These are phyloP conservation scores for Megaceryle torquata DNA, from an alignment of 2,113 vertebrate species.

Conservation along the genomic window DNA sequence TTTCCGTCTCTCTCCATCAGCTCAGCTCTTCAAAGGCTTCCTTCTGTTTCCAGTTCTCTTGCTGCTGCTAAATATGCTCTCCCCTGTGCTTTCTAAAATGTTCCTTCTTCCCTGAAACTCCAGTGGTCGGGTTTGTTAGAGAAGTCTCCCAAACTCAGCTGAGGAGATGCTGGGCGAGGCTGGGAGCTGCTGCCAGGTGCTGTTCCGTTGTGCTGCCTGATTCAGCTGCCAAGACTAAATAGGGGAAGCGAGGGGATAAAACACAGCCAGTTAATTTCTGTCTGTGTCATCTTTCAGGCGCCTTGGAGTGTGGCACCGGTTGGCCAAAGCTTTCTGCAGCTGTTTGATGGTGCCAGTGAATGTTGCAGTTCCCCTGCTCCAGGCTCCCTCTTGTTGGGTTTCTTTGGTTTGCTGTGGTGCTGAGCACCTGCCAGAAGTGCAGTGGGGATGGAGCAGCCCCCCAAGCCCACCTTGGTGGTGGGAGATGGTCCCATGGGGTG, in stretches of 20 bases:
- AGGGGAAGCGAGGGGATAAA: neutral
- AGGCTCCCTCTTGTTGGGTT: neutral
- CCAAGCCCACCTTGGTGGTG: rapidly evolving
- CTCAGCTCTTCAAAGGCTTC: constrained; percentile 40
- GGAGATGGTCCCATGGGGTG: rapidly evolving
- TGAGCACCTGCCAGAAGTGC: neutral
- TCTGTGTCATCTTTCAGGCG: neutral
- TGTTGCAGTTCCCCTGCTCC: rapidly evolving
- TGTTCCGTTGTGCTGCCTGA: neutral
- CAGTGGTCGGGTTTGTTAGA: neutral
- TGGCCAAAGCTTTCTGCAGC: neutral
- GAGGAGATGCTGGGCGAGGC: rapidly evolving
- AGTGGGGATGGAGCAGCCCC: neutral
- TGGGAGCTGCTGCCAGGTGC: neutral
- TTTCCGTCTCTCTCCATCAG: constrained; percentile 23
- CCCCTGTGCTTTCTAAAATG: neutral
- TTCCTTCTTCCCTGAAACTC: neutral
- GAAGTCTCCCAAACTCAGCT: neutral
- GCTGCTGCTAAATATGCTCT: neutral
- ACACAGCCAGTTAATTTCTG: neutral
- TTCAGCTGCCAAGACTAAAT: neutral
- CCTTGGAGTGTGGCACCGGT: rapidly evolving
- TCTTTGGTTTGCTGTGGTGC: neutral
- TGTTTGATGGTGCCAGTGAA: rapidly evolving
- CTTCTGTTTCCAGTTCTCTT: constrained; percentile 25